These are phyloP conservation scores for Muricea muricata DNA, from an alignment of 92 coral and sea anemone species.

Conservation along the genomic window DNA sequence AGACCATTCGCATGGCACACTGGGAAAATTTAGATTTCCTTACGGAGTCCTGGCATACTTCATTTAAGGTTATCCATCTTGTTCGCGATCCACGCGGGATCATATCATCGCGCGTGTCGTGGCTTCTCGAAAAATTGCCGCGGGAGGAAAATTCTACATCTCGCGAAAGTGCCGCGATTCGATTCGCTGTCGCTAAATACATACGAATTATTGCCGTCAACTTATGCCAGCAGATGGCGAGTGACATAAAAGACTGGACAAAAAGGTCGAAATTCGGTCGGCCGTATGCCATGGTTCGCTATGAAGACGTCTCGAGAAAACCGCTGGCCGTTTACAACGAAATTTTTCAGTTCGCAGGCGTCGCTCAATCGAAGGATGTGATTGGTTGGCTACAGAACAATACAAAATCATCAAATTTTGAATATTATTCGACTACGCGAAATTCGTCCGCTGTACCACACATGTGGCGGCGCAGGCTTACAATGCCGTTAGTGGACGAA, in stretches of 20 bases:
- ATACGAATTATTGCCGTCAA: background rate
- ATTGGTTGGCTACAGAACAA: constrained; percentile 8
- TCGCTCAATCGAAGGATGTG: background rate
- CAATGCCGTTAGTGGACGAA: background rate
- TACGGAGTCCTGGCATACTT: background rate
- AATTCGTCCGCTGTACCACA: constrained; percentile 44
- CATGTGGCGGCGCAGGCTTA: constrained; percentile 24
- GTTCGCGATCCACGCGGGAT: constrained; percentile 54
- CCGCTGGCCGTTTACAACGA: constrained; percentile 23
- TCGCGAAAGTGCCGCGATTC: background rate
- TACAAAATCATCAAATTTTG: constrained; percentile 23
- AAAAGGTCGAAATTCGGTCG: constrained; percentile 16
- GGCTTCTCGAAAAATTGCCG: constrained; percentile 1
- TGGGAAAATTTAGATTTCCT: constrained; percentile 40
- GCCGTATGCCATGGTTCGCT: constrained; percentile 12
- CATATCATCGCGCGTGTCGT: constrained; percentile 40
- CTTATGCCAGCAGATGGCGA: constrained; percentile 21
- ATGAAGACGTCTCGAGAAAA: constrained; percentile 14
- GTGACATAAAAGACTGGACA: constrained; percentile 30
- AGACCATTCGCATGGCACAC: constrained; percentile 40
- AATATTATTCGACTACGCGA: constrained; percentile 43
- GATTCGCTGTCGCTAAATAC: background rate
- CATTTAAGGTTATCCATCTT: constrained; percentile 27
- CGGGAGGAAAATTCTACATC: background rate
- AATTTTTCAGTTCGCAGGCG: constrained; percentile 30